Percentiles rank a stretch among this genome's conserved stretches.
These are phyloP conservation scores for Phrixothrix hirtus DNA, from an alignment of 2,888 invertebrate species.

Conservation along the genomic window DNA sequence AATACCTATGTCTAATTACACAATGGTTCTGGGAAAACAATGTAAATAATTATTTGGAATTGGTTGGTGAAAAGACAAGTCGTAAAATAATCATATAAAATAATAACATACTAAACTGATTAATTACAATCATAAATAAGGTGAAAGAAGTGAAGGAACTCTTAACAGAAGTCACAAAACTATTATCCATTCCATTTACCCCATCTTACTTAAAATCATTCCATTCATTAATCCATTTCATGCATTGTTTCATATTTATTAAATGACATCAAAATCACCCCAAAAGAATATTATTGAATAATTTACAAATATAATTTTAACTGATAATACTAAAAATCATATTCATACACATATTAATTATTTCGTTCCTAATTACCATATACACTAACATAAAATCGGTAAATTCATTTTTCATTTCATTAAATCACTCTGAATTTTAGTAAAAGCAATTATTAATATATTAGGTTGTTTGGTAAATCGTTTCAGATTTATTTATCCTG, in stretches of 20 bases:
- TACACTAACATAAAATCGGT: no score
- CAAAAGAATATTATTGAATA: no score
- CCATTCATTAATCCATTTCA: background rate
- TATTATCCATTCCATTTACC: background rate
- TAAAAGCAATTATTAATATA: no score
- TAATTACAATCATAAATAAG: background rate
- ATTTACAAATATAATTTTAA: no score
- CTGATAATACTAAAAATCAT: no score
- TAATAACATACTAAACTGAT: background rate
- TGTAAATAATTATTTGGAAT: background rate
- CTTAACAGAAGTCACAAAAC: background rate
- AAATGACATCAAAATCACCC: no score
- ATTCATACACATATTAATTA: no score
- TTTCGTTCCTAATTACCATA: no score
- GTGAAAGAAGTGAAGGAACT: background rate
- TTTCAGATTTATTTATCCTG: no score
- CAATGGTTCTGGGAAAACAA: conserved; percentile 3
- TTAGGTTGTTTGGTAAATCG: no score
- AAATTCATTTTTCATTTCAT: no score
- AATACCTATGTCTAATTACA: background rate
- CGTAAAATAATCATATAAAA: background rate
- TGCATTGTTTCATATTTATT: background rate
- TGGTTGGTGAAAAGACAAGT: background rate
- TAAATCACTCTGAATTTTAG: no score
- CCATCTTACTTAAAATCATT: background rate